Percentiles rank a stretch among this genome's conserved stretches.
Conservation (phyloP, 2,113 vertebrate species). For the Felis catus region DNA sequence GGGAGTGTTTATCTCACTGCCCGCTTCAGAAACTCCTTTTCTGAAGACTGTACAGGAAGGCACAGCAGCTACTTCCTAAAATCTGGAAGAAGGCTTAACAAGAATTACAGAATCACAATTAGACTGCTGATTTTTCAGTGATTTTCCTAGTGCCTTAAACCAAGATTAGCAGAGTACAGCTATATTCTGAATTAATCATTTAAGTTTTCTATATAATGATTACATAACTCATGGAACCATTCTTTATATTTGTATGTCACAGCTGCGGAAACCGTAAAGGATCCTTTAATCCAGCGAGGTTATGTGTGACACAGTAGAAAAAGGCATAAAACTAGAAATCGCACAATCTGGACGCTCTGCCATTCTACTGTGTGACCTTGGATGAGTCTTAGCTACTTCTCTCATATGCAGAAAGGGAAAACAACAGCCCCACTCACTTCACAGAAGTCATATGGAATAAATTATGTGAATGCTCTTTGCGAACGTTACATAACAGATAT, state of each 20-base stretch:
- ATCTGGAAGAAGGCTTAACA: slow-evolving; percentile 39
- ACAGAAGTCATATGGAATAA: background rate
- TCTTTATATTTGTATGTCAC: slow-evolving; percentile 35
- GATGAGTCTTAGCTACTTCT: background rate
- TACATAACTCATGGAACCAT: background rate
- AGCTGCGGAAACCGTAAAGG: background rate
- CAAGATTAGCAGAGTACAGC: slow-evolving; percentile 4
- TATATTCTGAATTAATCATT: slow-evolving; percentile 33
- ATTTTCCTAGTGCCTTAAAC: slow-evolving; percentile 33
- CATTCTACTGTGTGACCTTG: background rate
- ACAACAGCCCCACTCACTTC: background rate
- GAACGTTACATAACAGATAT: background rate
- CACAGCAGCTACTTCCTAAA: slow-evolving; percentile 28
- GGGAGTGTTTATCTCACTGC: slow-evolving; percentile 33
- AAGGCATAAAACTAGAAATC: background rate
- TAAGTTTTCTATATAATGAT: background rate
- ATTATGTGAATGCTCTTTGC: background rate
- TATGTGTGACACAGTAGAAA: background rate
- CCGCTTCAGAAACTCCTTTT: slow-evolving; percentile 51
- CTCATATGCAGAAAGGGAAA: background rate
- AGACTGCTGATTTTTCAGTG: background rate
- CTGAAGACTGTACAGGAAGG: slow-evolving; percentile 5
- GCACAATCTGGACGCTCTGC: background rate
- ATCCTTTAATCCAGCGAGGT: background rate
- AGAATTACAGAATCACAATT: slow-evolving; percentile 16